These are phyloP conservation scores for Ganaspis sp. DNA, from an alignment of 1,140 invertebrate genomes.

Conservation along the genomic window DNA sequence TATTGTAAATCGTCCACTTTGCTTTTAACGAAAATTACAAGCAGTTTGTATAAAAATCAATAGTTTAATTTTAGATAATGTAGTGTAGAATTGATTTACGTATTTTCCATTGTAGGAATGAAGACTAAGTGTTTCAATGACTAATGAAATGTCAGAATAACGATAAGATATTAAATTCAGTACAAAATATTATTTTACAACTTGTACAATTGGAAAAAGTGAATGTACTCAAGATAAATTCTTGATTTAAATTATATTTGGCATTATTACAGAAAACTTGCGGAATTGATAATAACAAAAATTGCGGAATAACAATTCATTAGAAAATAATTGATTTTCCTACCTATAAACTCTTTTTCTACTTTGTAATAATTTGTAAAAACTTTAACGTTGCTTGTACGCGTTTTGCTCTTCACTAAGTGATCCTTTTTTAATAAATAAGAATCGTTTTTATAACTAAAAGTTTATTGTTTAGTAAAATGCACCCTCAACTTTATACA, in stretches of 20 bases:
- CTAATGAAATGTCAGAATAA: not conserved
- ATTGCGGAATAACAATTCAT: not conserved
- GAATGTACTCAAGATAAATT: too few relatives aligned
- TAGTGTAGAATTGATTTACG: not conserved
- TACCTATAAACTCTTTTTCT: too few relatives aligned
- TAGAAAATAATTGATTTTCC: not conserved
- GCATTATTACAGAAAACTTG: not conserved
- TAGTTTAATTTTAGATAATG: constrained; percentile 1
- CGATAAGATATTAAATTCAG: not conserved
- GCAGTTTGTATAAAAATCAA: not conserved
- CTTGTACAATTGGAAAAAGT: not conserved
- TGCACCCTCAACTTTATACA: too few relatives aligned
- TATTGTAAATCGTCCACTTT: not conserved
- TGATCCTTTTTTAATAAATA: not conserved
- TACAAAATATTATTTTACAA: not conserved
- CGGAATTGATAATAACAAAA: not conserved
- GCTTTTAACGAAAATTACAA: not conserved
- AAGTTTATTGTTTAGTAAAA: not conserved
- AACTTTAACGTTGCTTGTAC: not conserved
- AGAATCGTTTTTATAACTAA: not conserved
- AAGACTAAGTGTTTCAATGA: not conserved
- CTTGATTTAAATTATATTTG: not conserved
- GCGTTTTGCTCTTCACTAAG: not conserved
- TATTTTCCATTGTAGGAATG: not conserved
- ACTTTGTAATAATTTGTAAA: not conserved